These are phyloP conservation scores for Phaedon cochleariae DNA, from an alignment of 2,888 invertebrate genomes.

Conservation along the genomic window DNA sequence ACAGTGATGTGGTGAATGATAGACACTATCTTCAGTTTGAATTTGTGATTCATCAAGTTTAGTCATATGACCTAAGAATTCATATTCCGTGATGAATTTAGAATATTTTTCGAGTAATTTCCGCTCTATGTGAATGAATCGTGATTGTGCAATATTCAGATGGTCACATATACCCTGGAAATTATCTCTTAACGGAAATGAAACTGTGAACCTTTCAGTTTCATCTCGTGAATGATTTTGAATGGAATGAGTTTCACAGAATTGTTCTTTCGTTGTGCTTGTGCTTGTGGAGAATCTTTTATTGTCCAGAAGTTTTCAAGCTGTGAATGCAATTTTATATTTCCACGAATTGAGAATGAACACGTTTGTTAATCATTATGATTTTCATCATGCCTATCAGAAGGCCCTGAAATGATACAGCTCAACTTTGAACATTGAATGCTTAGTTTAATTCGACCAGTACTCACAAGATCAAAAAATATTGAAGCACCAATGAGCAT, in stretches of 20 bases:
- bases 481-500: neutral
- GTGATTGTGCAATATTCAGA: neutral
- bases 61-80: constrained; percentile 41
- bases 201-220: neutral
- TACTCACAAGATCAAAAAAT: neutral
- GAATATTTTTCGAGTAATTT: constrained; percentile 8
- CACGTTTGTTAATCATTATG: neutral
- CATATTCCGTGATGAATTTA: constrained; percentile 9
- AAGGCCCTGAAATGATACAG: neutral
- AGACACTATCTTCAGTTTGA: constrained; percentile 5
- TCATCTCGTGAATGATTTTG: neutral
- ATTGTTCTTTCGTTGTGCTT: neutral
- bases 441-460: neutral
- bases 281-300: constrained; percentile 1
- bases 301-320: constrained; percentile 10
- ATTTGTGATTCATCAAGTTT: neutral
- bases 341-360: neutral
- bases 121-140: neutral
- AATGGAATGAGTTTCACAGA: neutral
- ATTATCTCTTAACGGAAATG: neutral
- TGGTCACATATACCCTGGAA: neutral
- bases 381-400: neutral
- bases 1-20: constrained; percentile 35
- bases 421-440: neutral
- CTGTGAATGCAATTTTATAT: neutral